Evolutionary conservation across 2,888 invertebrate genomes (phyloP), one percentile per base, ranked within the genome.

Genomic region (Imbricaverruca yamaguchii): DNA sequence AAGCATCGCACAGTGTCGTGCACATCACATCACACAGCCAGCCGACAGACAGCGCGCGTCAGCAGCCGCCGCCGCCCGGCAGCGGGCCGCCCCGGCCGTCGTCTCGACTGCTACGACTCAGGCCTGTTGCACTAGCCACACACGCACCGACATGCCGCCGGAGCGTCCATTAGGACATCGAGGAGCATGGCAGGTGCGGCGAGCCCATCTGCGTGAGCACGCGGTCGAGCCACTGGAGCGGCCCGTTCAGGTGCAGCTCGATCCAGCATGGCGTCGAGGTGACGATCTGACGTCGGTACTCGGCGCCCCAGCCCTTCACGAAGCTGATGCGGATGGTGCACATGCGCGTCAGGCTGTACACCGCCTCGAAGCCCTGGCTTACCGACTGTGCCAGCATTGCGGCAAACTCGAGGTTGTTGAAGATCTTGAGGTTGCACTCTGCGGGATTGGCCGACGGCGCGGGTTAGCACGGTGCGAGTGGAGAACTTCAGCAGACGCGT

Each of bases 191-290:
- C 87, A 96, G 89, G 83, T 94, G 92, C 39, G 96, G 96, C 55
- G 95, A 95, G 80, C 96, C 96, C 96, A 98, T 98, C 89, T 98
- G 97, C 39, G 96, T 97, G 84, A 98, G 91, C 87, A 98, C 98
- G 81, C 97, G 91, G 89, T 98, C 98, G 82, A 90, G 90, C 98
- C 98, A 99, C 89, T 97, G 97, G 83, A 98, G 90, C 1, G 98
- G 98, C 0, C 98, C 98, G 88, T 98, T 98, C 85, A 99, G 90
- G 89, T 98, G 98, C 85, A 98, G 90, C 89, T 99, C 98, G 86
- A 98, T 97, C 98, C 99, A 99, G 87, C 98, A 98, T 0, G 98
- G 98, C 2, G 98, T 98, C 82, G 97, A 97, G 4, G 98, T 98
- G 25, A 98, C 97, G 0, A 97, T 97, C 87, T 98, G 98, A 79